A percentile compares a stretch with the other conserved stretches of the same genome.
phyloP scores from a whole-genome alignment of 2,797 vertebrate genomes.

The Pempheris klunzingeri region DNA sequence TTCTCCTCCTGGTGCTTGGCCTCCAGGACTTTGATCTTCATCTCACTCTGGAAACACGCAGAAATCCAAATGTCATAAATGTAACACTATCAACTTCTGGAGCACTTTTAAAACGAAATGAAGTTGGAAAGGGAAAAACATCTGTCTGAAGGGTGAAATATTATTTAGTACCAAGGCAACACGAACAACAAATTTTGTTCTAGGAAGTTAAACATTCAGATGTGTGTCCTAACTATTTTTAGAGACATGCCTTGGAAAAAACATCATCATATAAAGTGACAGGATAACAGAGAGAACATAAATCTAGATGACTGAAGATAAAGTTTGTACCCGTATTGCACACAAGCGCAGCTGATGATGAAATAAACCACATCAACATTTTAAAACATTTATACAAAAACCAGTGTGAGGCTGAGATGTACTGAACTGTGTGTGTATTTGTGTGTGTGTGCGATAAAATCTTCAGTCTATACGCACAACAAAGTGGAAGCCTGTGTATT shows the following conservation, averaged over 20 bases:
- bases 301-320: slow-evolving; percentile 50
- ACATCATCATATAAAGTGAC: slow-evolving; percentile 19
- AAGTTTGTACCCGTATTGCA: slow-evolving; percentile 16
- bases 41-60: slow-evolving; percentile 84
- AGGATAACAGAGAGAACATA: slow-evolving; percentile 34
- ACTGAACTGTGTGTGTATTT: slow-evolving; percentile 3
- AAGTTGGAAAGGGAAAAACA: slow-evolving; percentile 8
- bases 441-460: slow-evolving; percentile 15
- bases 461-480: slow-evolving; percentile 30
- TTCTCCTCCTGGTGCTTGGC: slow-evolving; percentile 94
- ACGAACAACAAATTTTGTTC: slow-evolving; percentile 23
- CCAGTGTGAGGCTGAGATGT: slow-evolving; percentile 17
- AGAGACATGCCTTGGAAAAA: slow-evolving; percentile 6
- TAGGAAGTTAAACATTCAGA: slow-evolving; percentile 19
- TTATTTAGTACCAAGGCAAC: slow-evolving; percentile 17
- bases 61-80: slow-evolving; percentile 23
- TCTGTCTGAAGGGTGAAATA: slow-evolving; percentile 5
- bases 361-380: slow-evolving; percentile 71
- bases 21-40: slow-evolving; percentile 92
- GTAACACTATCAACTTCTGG: not conserved
- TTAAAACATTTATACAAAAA: slow-evolving; percentile 58
- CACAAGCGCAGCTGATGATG: slow-evolving; percentile 51
- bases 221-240: slow-evolving; percentile 15
- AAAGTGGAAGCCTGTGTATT: slow-evolving; percentile 39
- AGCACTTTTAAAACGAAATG: slow-evolving; percentile 9